Conservation (phyloP, 2,797 vertebrate species). For the Hippoglossus hippoglossus region DNA sequence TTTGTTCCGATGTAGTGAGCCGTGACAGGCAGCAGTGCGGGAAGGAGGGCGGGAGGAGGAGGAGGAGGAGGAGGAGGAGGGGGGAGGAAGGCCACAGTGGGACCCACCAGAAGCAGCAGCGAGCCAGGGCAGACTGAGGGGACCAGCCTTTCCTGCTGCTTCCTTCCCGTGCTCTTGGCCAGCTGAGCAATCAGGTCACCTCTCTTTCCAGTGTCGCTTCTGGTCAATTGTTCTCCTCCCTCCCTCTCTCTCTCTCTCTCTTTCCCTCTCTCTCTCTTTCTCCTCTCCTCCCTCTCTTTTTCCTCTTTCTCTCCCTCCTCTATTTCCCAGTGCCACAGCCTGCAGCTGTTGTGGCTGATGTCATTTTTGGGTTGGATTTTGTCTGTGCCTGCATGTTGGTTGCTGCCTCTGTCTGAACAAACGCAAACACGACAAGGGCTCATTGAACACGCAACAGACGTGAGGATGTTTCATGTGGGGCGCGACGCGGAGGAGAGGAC, state of each 20-base stretch:
- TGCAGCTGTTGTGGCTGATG: conserved; percentile 79
- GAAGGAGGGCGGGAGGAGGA: conserved; percentile 56
- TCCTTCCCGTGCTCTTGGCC: conserved; percentile 81
- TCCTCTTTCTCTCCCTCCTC: conserved; percentile 43
- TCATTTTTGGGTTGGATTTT: conserved; percentile 74
- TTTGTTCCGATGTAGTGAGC: conserved; percentile 82
- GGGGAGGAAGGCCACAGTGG: conserved; percentile 66
- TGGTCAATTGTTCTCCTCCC: conserved; percentile 78
- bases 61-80: conserved; percentile 16
- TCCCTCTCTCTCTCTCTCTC: conserved; percentile 20
- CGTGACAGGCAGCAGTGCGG: conserved; percentile 79
- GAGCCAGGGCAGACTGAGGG: conserved; percentile 67
- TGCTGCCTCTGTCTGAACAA: conserved; percentile 61
- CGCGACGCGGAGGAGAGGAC: conserved; percentile 6
- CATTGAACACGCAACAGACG: conserved; percentile 55
- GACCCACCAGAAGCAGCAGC: conserved; percentile 70
- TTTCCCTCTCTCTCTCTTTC: conserved; percentile 3
- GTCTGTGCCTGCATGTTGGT: conserved; percentile 65
- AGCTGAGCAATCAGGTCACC: conserved; percentile 86
- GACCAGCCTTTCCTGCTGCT: conserved; percentile 77
- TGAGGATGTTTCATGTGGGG: conserved; percentile 46
- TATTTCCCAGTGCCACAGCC: conserved; percentile 58
- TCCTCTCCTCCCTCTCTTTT: conserved; percentile 4
- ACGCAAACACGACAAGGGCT: conserved; percentile 64
- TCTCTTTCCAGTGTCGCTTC: conserved; percentile 82